Conservation (phyloP, 1,140 invertebrate species). For the Linepithema humile region DNA sequence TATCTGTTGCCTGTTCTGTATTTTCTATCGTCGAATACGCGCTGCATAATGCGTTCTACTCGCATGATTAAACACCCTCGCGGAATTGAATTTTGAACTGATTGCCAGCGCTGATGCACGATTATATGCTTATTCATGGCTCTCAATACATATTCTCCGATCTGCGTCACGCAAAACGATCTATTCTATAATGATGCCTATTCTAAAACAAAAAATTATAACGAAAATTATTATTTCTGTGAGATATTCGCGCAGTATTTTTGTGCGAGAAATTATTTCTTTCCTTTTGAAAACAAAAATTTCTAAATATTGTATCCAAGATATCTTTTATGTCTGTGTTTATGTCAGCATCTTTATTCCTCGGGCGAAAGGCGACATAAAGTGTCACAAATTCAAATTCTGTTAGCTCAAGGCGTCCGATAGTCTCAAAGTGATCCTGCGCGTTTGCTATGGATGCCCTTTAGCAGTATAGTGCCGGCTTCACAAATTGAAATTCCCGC, state of each 20-base stretch:
- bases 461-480: neutral
- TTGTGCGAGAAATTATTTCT: too few relatives aligned
- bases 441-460: neutral
- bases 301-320: neutral
- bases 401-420: neutral
- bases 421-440: neutral
- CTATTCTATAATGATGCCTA: too few relatives aligned
- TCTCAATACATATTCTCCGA: neutral
- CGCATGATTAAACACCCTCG: neutral
- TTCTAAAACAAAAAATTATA: too few relatives aligned
- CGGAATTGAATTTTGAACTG: neutral
- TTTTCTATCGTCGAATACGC: neutral
- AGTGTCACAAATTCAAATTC: constrained; percentile 12
- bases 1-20: neutral
- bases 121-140: neutral
- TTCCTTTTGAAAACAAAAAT: neutral
- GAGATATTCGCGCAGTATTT: neutral
- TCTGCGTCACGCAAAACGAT: neutral
- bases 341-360: neutral
- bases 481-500: constrained; percentile 39
- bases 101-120: neutral
- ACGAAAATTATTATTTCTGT: neutral
- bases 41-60: neutral
- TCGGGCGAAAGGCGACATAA: neutral
- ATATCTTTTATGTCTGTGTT: neutral